Evolutionary conservation across 2,888 invertebrate species (phyloP).

Genomic region (Acanthosoma haemorrhoidale): DNA sequence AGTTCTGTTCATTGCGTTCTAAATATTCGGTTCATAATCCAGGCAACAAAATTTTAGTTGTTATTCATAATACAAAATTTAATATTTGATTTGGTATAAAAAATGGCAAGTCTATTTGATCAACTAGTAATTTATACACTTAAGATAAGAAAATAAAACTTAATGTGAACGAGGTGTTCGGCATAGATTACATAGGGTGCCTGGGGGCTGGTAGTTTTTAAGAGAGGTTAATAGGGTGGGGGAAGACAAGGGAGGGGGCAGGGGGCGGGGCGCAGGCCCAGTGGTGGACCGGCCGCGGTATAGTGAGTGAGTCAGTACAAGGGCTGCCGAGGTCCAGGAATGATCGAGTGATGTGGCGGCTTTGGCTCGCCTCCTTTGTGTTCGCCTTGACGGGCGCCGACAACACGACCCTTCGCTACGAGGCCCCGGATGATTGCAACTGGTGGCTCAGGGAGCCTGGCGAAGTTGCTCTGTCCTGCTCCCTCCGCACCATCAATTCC

Average conservation of each 20-base stretch:
- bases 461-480: constrained; percentile 72
- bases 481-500: constrained; percentile 77
- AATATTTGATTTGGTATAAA: no score
- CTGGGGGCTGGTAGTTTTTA: constrained; percentile 17
- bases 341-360: constrained; percentile 30
- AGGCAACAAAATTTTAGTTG: neutral
- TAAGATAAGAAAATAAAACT: no score
- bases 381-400: constrained; percentile 40
- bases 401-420: constrained; percentile 55
- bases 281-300: constrained; percentile 12
- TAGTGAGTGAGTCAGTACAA: constrained; percentile 28
- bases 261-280: constrained; percentile 12
- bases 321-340: constrained; percentile 17
- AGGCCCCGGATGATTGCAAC: constrained; percentile 81
- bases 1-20: no score
- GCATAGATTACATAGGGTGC: constrained; percentile 24
- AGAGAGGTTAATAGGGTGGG: constrained; percentile 26
- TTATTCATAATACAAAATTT: no score
- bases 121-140: no score
- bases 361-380: constrained; percentile 5
- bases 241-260: neutral
- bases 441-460: constrained; percentile 61
- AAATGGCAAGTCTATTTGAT: no score
- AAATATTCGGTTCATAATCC: no score
- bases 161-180: constrained; percentile 9